A percentile compares a stretch with the other conserved stretches of the same genome.
Evolutionary conservation across 2,888 invertebrate genomes (phyloP).

Genomic region (Cenopis cana): DNA sequence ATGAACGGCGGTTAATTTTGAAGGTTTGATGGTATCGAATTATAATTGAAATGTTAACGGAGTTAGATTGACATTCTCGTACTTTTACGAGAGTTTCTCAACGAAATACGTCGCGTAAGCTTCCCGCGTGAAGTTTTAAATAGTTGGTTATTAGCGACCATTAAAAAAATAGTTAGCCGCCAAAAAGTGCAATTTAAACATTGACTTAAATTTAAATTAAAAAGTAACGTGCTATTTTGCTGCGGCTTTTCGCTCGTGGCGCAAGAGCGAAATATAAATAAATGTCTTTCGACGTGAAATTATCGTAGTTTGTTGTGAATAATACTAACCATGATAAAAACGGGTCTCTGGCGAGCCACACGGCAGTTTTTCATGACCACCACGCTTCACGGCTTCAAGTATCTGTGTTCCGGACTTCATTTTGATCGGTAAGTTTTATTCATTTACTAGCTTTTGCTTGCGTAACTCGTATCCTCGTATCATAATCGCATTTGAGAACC

Average conservation of each 20-base stretch:
- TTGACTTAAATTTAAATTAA: too few relatives aligned
- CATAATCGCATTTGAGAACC: too few relatives aligned
- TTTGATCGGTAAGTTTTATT: slow-evolving; percentile 44
- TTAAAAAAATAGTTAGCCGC: too few relatives aligned
- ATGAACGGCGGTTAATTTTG: neutral
- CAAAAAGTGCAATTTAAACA: too few relatives aligned
- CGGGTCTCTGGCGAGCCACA: slow-evolving; percentile 50
- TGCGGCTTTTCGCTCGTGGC: neutral
- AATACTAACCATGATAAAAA: slow-evolving; percentile 44
- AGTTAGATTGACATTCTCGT: neutral
- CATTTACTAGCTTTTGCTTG: too few relatives aligned
- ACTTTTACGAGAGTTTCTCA: neutral
- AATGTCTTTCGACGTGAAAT: slow-evolving; percentile 12
- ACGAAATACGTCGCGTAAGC: neutral
- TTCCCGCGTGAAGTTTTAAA: neutral
- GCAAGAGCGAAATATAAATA: neutral
- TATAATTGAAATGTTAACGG: neutral
- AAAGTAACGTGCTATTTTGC: too few relatives aligned
- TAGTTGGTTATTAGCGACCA: neutral
- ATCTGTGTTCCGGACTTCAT: slow-evolving; percentile 57
- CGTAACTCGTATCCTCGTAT: too few relatives aligned
- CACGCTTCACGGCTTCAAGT: slow-evolving; percentile 77
- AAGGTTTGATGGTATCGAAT: neutral
- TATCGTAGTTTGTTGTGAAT: neutral
- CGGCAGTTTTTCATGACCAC: slow-evolving; percentile 66